phyloP scores from a whole-genome alignment of 1,140 invertebrate species.

The Dreissena rostriformis region DNA sequence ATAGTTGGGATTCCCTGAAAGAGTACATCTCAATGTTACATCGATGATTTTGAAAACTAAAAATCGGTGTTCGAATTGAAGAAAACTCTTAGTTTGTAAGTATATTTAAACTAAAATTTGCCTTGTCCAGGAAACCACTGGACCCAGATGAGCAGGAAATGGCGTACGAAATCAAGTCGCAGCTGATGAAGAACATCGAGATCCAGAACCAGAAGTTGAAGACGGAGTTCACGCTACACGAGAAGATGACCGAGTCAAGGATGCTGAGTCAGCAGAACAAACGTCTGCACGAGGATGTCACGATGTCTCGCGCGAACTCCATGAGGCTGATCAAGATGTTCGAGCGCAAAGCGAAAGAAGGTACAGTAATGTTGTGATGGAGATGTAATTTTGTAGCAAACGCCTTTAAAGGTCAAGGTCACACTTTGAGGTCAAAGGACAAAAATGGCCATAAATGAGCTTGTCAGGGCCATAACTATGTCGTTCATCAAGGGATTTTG shows the following conservation, averaged over 20 bases:
- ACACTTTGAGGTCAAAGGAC: too few species aligned
- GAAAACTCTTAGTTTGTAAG: neutral
- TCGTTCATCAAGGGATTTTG: too few species aligned
- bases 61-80: neutral
- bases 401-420: too few species aligned
- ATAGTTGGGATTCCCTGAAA: neutral
- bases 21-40: neutral
- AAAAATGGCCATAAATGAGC: too few species aligned
- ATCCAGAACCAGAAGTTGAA: conserved; percentile 71
- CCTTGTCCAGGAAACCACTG: conserved; percentile 51
- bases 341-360: conserved; percentile 70
- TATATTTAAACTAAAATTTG: neutral
- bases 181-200: conserved; percentile 70
- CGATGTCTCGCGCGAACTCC: conserved; percentile 65
- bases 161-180: conserved; percentile 71
- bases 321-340: conserved; percentile 68
- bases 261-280: conserved; percentile 61
- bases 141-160: conserved; percentile 71
- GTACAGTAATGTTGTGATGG: conserved; percentile 17
- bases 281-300: conserved; percentile 61
- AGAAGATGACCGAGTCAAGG: conserved; percentile 69
- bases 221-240: conserved; percentile 70
- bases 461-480: too few species aligned
- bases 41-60: neutral
- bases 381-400: too few species aligned